Evolutionary conservation across 2,888 invertebrate genomes (phyloP), one percentile per base, ranked within the genome.

Genomic region (Coecobrya sp.): DNA sequence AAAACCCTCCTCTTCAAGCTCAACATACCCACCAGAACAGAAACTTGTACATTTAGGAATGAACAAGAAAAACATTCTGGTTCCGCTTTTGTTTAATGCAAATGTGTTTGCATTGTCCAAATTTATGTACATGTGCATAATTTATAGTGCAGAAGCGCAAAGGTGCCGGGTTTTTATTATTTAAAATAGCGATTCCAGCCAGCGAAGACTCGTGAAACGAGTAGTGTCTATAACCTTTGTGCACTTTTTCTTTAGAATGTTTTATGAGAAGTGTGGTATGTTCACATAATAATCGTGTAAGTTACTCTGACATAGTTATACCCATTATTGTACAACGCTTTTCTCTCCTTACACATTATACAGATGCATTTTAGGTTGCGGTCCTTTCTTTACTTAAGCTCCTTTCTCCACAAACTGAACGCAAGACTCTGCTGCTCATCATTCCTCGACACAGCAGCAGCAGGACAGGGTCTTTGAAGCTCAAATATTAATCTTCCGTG

Each of bases 401-500:
- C 22, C 55, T 27, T 59, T 42, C 42, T 10, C 19, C n/a, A 73
- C 45, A 73, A 3, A 73, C n/a, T 13, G 4, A 42, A 22, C 16
- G 10, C 13, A 45, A 22, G 55, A 76, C 62, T n/a, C n/a, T 7
- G 7, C 36, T 45, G 49, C 30, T 70, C 87, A 59, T 55, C 76
- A 88, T 88, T 27, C 59, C 86, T 25, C 16, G 27, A 49, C 22
- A 49, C n/a, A 76, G 42, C 42, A 36, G 70, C 45, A 49, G 55
- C 76, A 45, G 25, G 85, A 73, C 22, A 73, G 13, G 79, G 79
- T 45, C 65, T 88, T 88, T 79, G 42, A 79, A 79, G 65, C 89
- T 89, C 73, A 85, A 90, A 90, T 90, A 90, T 85, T 90, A 90
- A 90, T 90, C 90, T 85, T 90, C 59, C 82, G 42, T 73, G 82